Evolutionary conservation across 1,140 invertebrate species (phyloP), one percentile per base, ranked within the genome.

Genomic region (Ericerus pela): DNA sequence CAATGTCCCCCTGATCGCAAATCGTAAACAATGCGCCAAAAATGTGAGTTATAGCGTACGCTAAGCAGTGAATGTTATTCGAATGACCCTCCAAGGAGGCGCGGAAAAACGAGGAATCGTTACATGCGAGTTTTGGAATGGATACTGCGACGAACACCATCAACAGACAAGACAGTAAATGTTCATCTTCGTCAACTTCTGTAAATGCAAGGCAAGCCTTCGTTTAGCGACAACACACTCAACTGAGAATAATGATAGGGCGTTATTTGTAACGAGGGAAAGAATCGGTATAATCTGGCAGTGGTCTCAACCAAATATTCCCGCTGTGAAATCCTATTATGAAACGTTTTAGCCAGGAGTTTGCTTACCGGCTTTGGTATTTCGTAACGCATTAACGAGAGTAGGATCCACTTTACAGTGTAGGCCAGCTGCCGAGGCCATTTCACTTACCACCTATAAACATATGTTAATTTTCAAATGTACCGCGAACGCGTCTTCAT

Each of bases 141-240:
- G 94, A 94, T 27, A 99, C 93, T 0, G 96, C 96, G 1, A 99
- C 87, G 72, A 98, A 99, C 3, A 99, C 96, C 91, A 99, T 96
- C 18, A 99, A 70, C 5, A 99, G 72, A 70, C 95, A 99, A 1
- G 95, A 88, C 24, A 94, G 74, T 14, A 90, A 73, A 74, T 99
- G 96, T 63, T 99, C 94, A 64, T 90, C 86, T 60, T 96, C 92
- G 57, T 89, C 85, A 1, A 33, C 38, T 59, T 12, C 29, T 24
- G n/a, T 8, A 43, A 31, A 55, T n/a, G n/a, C n/a, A n/a, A n/a
- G n/a, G n/a, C n/a, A n/a, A n/a, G n/a, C n/a, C n/a, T n/a, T n/a
- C n/a, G n/a, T n/a, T n/a, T n/a, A n/a, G n/a, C n/a, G n/a, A n/a
- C n/a, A n/a, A n/a, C n/a, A n/a, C n/a, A n/a, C n/a, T n/a, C n/a